These are phyloP conservation scores for Probosciger aterrimus DNA, from an alignment of 2,113 vertebrate genomes.

Conservation along the genomic window DNA sequence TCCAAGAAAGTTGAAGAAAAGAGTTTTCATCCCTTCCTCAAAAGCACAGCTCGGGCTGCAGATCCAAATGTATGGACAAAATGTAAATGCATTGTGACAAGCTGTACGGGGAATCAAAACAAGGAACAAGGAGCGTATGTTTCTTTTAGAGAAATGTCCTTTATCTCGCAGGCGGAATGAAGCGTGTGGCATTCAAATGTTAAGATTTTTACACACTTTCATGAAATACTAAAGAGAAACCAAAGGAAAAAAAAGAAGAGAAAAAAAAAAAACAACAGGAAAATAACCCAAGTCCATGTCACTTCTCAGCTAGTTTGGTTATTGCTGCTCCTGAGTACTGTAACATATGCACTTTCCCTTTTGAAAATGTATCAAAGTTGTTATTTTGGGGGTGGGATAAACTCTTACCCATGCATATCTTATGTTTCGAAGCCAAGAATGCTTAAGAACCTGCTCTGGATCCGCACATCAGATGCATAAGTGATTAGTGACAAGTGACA, in stretches of 20 bases:
- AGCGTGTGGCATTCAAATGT: slow-evolving; percentile 69
- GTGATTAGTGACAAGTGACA: slow-evolving; percentile 79
- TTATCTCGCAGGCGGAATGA: slow-evolving; percentile 62
- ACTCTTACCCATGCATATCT: slow-evolving; percentile 72
- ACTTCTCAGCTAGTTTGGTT: slow-evolving; percentile 74
- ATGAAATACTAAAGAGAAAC: slow-evolving; percentile 71
- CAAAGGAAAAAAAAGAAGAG: neutral
- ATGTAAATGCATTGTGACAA: slow-evolving; percentile 65
- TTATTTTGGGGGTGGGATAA: slow-evolving; percentile 70
- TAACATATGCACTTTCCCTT: slow-evolving; percentile 72
- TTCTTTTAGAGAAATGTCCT: slow-evolving; percentile 68
- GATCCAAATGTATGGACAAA: slow-evolving; percentile 64
- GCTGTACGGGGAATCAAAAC: slow-evolving; percentile 50
- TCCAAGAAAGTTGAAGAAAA: slow-evolving; percentile 7
- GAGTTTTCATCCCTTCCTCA: slow-evolving; percentile 49
- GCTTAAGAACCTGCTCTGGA: slow-evolving; percentile 67
- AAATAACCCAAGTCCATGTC: slow-evolving; percentile 68
- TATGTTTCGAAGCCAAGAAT: slow-evolving; percentile 68
- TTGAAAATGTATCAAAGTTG: slow-evolving; percentile 68
- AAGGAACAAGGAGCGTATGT: slow-evolving; percentile 66
- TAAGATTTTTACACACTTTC: slow-evolving; percentile 73
- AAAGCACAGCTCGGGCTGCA: slow-evolving; percentile 58
- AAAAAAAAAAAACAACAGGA: neutral
- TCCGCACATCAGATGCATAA: slow-evolving; percentile 72
- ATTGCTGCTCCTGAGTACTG: slow-evolving; percentile 66